Percentiles rank a stretch among this genome's conserved stretches.
Evolutionary conservation across 2,888 invertebrate genomes (phyloP).

Genomic region (Peribatodes rhomboidaria): DNA sequence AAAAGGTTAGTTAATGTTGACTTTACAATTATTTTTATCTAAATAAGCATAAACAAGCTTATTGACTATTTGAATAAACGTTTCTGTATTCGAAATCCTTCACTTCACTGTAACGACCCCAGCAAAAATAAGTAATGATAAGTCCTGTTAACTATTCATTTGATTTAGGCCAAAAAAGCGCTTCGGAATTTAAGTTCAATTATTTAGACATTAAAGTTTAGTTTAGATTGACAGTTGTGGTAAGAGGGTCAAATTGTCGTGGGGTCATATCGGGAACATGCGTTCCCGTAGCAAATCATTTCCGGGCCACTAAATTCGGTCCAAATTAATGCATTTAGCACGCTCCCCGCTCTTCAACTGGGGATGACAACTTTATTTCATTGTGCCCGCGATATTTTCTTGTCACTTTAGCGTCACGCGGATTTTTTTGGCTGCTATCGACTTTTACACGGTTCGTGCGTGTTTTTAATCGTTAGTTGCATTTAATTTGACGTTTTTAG

Average conservation of each 20-base stretch:
- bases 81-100: too few species aligned
- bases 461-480: slow-evolving; percentile 15
- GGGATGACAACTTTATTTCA: slow-evolving; percentile 86
- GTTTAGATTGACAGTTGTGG: slow-evolving; percentile 64
- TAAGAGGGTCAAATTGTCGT: slow-evolving; percentile 74
- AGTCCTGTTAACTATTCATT: slow-evolving; percentile 70
- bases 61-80: neutral
- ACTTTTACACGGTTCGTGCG: slow-evolving; percentile 43
- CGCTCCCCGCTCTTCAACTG: slow-evolving; percentile 81
- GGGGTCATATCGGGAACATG: slow-evolving; percentile 81
- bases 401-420: slow-evolving; percentile 77
- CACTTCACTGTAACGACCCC: slow-evolving; percentile 68
- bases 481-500: slow-evolving; percentile 2
- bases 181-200: slow-evolving; percentile 52
- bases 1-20: too few species aligned
- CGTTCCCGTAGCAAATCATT: slow-evolving; percentile 87
- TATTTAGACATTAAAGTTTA: slow-evolving; percentile 57
- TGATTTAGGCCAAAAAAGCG: slow-evolving; percentile 50
- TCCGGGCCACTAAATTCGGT: slow-evolving; percentile 86
- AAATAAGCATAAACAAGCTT: slow-evolving; percentile 45
- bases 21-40: neutral
- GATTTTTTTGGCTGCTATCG: slow-evolving; percentile 44
- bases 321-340: slow-evolving; percentile 87
- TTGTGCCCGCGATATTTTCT: slow-evolving; percentile 82
- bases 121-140: slow-evolving; percentile 69